Percentiles rank a stretch among this genome's conserved stretches.
Evolutionary conservation across 2,797 vertebrate species (phyloP).

Genomic region (Pelochelys cantorii): DNA sequence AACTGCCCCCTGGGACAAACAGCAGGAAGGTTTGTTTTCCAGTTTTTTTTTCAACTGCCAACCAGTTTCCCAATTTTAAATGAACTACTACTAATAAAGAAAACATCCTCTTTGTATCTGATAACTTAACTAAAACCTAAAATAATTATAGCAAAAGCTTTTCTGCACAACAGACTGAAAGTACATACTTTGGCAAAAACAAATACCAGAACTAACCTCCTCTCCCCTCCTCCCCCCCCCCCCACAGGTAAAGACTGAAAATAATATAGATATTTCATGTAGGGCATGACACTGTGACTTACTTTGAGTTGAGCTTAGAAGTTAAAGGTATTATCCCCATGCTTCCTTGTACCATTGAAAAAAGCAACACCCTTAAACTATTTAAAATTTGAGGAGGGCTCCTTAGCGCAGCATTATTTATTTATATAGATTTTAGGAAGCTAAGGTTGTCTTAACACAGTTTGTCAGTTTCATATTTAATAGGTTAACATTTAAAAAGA

Average conservation of each 20-base stretch:
- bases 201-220: constrained; percentile 37
- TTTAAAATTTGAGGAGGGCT: constrained; percentile 68
- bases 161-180: background rate
- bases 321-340: constrained; percentile 68
- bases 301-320: constrained; percentile 50
- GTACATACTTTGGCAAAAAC: background rate
- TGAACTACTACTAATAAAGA: background rate
- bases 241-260: background rate
- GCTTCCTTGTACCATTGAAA: background rate
- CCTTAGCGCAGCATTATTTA: constrained; percentile 71
- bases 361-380: constrained; percentile 44
- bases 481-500: background rate
- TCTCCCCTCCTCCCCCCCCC: background rate
- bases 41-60: constrained; percentile 5
- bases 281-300: constrained; percentile 59
- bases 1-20: constrained; percentile 11
- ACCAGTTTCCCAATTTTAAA: constrained; percentile 1
- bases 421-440: constrained; percentile 64
- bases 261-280: constrained; percentile 46
- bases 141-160: background rate
- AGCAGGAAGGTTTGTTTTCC: too few species aligned
- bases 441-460: constrained; percentile 9
- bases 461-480: background rate
- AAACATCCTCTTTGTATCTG: background rate
- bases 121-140: background rate